Conservation (phyloP, 2,113 vertebrate species). For the Corydoras maculifer region DNA sequence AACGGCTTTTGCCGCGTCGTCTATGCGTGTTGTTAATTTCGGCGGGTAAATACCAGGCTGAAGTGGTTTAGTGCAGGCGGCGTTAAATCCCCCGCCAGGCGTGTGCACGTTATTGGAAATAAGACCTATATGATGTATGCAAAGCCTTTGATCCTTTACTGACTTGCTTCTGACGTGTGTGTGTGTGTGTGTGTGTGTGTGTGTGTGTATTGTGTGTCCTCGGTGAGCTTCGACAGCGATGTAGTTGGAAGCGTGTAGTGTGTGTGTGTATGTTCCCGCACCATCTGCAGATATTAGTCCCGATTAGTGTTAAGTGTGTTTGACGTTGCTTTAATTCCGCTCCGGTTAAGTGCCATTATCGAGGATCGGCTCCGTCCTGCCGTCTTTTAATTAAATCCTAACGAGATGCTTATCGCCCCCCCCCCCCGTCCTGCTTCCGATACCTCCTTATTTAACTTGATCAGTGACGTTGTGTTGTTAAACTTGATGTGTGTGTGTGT, state of each 20-base stretch:
- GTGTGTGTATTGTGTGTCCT: background rate
- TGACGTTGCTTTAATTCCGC: slow-evolving; percentile 16
- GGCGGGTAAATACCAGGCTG: background rate
- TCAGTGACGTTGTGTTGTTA: background rate
- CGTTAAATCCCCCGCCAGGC: background rate
- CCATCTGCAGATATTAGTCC: slow-evolving; percentile 25
- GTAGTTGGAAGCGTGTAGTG: background rate
- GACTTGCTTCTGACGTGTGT: background rate
- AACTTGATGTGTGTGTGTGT: background rate
- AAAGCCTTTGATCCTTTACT: no score
- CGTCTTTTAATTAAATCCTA: slow-evolving; percentile 30
- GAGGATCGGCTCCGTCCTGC: slow-evolving; percentile 29
- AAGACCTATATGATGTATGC: background rate
- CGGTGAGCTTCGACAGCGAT: background rate
- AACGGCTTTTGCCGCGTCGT: no score
- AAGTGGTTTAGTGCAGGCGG: background rate
- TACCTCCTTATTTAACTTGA: background rate
- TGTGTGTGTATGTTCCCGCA: slow-evolving; percentile 31
- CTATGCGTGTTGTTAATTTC: no score
- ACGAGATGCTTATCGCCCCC: slow-evolving; percentile 29
- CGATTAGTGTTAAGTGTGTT: slow-evolving; percentile 32
- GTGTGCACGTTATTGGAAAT: background rate
- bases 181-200: background rate
- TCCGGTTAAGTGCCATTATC: slow-evolving; percentile 27
- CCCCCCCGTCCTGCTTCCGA: slow-evolving; percentile 7